Conservation (phyloP, 1,140 invertebrate species). For the Drosophila lowei region DNA sequence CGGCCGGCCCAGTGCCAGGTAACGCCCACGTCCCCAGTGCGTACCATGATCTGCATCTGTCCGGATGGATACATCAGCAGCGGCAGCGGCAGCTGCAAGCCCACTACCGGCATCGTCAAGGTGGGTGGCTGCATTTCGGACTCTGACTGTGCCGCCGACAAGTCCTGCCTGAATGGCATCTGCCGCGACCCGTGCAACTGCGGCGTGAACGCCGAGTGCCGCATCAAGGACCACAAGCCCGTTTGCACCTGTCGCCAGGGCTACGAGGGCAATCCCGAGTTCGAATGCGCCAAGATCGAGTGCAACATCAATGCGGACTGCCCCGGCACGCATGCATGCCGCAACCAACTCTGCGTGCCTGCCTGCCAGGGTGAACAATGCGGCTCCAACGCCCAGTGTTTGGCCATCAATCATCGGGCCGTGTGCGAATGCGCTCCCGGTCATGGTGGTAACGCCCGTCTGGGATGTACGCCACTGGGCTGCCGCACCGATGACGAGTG, state of each 20-base stretch:
- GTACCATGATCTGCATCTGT: conserved; percentile 94
- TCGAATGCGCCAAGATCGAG: conserved; percentile 88
- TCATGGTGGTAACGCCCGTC: conserved; percentile 90
- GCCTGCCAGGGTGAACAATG: conserved; percentile 90
- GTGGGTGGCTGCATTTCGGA: conserved; percentile 89
- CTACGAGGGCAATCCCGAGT: conserved; percentile 91
- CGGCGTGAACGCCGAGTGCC: conserved; percentile 91
- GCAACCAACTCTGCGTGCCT: conserved; percentile 90
- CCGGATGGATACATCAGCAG: conserved; percentile 93
- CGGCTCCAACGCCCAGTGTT: conserved; percentile 89
- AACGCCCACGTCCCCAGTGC: conserved; percentile 90
- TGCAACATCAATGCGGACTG: conserved; percentile 90
- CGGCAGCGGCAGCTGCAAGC: conserved; percentile 90
- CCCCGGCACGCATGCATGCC: conserved; percentile 89
- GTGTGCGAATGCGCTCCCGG: conserved; percentile 92
- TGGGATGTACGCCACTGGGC: conserved; percentile 89
- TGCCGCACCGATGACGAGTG: conserved; percentile 91
- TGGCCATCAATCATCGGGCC: conserved; percentile 88
- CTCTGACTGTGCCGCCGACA: conserved; percentile 89
- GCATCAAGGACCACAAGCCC: conserved; percentile 91
- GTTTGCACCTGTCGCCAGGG: conserved; percentile 92
- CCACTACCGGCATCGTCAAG: conserved; percentile 86
- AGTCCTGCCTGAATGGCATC: conserved; percentile 90
- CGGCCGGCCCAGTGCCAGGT: conserved; percentile 92
- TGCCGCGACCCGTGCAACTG: conserved; percentile 93